Evolutionary conservation across 2,888 invertebrate genomes (phyloP), one percentile per base, ranked within the genome.

Genomic region (Gerris lacustris): DNA sequence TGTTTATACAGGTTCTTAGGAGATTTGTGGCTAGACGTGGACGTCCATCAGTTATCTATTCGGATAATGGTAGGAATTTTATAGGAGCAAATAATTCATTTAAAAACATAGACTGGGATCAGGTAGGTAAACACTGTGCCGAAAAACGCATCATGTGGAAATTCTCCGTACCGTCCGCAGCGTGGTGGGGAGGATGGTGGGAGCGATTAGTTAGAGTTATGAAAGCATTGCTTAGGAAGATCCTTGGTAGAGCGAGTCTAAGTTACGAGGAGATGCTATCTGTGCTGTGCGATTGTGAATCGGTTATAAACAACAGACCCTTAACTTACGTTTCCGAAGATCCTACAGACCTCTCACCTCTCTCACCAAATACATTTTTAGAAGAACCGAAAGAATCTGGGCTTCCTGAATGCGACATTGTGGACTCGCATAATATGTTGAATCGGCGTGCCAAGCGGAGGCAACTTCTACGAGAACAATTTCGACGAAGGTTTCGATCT

Each of bases 71-170:
- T 0, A 77, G 78, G 0, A 80, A 80, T 73, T 81, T n/a, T n/a
- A n/a, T n/a, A n/a, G n/a, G n/a, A n/a, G n/a, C n/a, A n/a, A n/a
- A 82, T 73, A 73, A 76, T 4, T 77, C 79, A 1, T 73, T 78
- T 0, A 73, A 75, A 6, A 80, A 78, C 73, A 78, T 82, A n/a
- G 82, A 83, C 74, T 81, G 82, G 73, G 82, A 83, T 77, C 81
- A 84, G 0, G 82, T 84, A 73, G 83, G 82, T 11, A 55, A 55
- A 1, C 15, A 11, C 5, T 9, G 55, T 15, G 11, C 15, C 11
- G 55, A 55, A 55, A 9, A 55, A 55, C 55, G 74, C 67, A 74
- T 73, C 74, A 75, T 73, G 70, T 79, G 76, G 79, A 71, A 73
- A 11, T 81, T 81, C 72, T 81, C 79, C 67, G 78, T 79, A 6